A percentile compares a stretch with the other conserved stretches of the same genome.
These are phyloP conservation scores for Mizuhopecten yessoensis DNA, from an alignment of 1,140 invertebrate genomes.

Conservation along the genomic window DNA sequence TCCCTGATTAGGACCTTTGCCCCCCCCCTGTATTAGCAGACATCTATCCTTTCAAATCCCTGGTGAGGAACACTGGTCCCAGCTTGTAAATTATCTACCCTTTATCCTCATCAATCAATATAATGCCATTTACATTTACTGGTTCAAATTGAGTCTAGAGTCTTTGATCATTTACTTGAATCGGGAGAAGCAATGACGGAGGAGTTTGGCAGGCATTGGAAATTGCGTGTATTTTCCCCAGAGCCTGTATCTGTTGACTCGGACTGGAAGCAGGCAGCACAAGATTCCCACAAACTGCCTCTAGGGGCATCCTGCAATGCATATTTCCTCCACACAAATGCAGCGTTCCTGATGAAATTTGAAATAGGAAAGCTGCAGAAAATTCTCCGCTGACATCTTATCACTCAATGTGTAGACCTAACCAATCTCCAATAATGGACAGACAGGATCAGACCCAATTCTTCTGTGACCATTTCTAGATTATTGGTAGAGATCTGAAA, in stretches of 20 bases:
- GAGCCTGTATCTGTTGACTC: background rate
- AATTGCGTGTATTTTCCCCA: constrained; percentile 3
- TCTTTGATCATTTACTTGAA: constrained; percentile 21
- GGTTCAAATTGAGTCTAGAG: constrained; percentile 32
- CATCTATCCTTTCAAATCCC: background rate
- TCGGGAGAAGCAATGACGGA: background rate
- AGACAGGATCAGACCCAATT: background rate
- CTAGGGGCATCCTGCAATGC: background rate
- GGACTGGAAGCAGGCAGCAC: background rate
- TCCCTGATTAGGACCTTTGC: background rate
- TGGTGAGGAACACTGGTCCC: background rate
- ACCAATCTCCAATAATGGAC: background rate
- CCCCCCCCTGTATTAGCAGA: background rate
- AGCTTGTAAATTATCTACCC: background rate
- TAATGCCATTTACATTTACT: constrained; percentile 16
- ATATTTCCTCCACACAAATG: background rate
- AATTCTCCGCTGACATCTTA: background rate
- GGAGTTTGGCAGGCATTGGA: constrained; percentile 30
- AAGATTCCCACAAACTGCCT: background rate
- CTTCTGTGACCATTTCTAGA: background rate
- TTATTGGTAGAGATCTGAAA: background rate
- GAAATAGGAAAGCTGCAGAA: background rate
- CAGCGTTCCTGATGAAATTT: background rate
- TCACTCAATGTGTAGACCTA: background rate
- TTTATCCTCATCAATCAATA: constrained; percentile 7